These are phyloP conservation scores for Charaxes varanes DNA, from an alignment of 1,140 invertebrate species.

Conservation along the genomic window DNA sequence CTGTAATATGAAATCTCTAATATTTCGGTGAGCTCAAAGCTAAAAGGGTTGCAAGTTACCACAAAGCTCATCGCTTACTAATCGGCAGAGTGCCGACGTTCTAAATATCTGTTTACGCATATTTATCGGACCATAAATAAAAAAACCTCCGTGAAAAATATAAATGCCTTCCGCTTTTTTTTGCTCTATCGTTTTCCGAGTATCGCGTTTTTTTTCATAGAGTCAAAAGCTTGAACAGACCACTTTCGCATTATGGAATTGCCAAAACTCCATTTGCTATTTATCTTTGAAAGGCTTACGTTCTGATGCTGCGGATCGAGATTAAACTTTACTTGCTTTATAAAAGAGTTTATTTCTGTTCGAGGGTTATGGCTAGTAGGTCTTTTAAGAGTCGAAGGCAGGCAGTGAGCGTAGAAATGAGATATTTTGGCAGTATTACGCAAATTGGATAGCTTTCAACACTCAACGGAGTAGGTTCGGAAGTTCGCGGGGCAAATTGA, in stretches of 20 bases:
- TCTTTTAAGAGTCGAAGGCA: conserved; percentile 25
- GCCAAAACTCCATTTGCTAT: conserved; percentile 66
- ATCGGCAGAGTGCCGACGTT: conserved; percentile 67
- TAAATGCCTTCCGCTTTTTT: conserved; percentile 68
- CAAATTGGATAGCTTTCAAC: conserved; percentile 75
- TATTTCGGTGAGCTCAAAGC: conserved; percentile 63
- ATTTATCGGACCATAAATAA: conserved; percentile 70
- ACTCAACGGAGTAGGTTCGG: conserved; percentile 72
- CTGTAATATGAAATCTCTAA: conserved; percentile 24
- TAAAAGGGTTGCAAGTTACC: conserved; percentile 46
- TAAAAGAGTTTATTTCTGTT: conserved; percentile 21
- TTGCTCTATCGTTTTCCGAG: conserved; percentile 69
- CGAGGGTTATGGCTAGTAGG: conserved; percentile 16
- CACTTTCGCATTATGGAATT: conserved; percentile 74
- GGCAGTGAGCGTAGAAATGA: conserved; percentile 71
- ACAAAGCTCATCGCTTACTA: conserved; percentile 52
- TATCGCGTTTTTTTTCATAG: conserved; percentile 70
- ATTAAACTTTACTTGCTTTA: conserved; percentile 21
- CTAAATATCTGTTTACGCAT: conserved; percentile 68
- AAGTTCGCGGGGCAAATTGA: conserved; percentile 71
- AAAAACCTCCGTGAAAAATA: conserved; percentile 71
- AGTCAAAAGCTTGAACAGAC: conserved; percentile 74
- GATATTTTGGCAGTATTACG: conserved; percentile 74
- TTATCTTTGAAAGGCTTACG: conserved; percentile 35
- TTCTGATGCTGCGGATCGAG: conserved; percentile 3